Evolutionary conservation across 2,888 invertebrate species (phyloP).

Genomic region (Halictus quadricinctus): DNA sequence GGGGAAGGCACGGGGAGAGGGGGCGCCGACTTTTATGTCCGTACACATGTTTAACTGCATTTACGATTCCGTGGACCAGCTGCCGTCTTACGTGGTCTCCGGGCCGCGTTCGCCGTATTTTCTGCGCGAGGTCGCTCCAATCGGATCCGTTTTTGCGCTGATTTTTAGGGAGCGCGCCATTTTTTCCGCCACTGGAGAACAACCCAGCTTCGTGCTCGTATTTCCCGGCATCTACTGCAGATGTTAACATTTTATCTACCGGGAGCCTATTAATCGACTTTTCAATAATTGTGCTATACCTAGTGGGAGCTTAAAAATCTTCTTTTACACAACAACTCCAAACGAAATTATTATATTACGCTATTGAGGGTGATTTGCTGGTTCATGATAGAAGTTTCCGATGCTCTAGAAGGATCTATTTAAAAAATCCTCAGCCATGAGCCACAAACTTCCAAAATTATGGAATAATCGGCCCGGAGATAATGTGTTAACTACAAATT

Average conservation of each 20-base stretch:
- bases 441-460: too few relatives aligned
- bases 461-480: too few relatives aligned
- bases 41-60: constrained; percentile 62
- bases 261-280: too few relatives aligned
- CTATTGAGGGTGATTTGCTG: too few relatives aligned
- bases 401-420: too few relatives aligned
- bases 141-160: constrained; percentile 6
- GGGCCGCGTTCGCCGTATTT: constrained; percentile 1
- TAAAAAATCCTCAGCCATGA: too few relatives aligned
- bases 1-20: not conserved
- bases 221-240: not conserved
- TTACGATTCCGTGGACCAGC: constrained; percentile 59
- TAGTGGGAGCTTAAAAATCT: too few relatives aligned
- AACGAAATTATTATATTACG: too few relatives aligned
- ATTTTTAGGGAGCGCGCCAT: constrained; percentile 2
- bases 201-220: not conserved
- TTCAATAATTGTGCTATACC: too few relatives aligned
- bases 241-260: not conserved
- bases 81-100: constrained; percentile 46
- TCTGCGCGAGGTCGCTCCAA: not conserved
- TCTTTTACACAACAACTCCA: too few relatives aligned
- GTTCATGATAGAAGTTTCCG: too few relatives aligned
- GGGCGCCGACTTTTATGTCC: constrained; percentile 57
- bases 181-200: not conserved
- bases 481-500: not conserved